Base-by-base conservation (phyloP, 2,888 invertebrate genomes). In the Tyria jacobaeae region DNA sequence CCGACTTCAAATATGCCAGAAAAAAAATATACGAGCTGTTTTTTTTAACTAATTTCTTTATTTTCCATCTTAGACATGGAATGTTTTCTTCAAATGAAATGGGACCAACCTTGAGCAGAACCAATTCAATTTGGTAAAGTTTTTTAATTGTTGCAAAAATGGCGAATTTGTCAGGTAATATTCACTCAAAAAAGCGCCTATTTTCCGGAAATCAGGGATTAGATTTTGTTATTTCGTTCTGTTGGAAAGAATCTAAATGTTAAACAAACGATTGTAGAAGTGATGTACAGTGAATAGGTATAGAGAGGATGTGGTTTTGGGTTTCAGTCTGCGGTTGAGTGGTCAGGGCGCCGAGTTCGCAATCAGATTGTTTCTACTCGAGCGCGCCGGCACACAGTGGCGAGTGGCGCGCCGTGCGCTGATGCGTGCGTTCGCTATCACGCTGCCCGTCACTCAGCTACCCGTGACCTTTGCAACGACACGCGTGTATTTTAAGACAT, bases 251-350 rank as follows among this genome's bases (percentile, higher is more conserved):
- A 34, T 56, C 6, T 2, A 5, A 25, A 15, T 48, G 6, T 62
- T 60, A 51, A 65, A 68, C 21, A 41, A 25, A 44, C 17, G 63
- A 62, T 53, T 47, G 68, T 79, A 75, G 71, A 71, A 78, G 75
- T 74, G 73, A 70, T 76, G 69, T 69, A 70, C 73, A 48, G 68
- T 71, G 68, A 75, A 78, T 81, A 80, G 79, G 76, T 82, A 81
- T 75, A 75, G 78, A 82, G 79, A 72, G 76, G 80, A 70, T 68
- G 74, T 62, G 83, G 88, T 86, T 82, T 89, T 66, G 78, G 81
- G 83, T 89, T 89, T 80, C 89, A 84, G 84, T 85, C 84, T 89
- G 90, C 88, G 91, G 90, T 89, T 75, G 86, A 87, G 85, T 84
- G 84, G 86, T 71, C 70, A 64, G 83, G 86, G 87, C 86, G 85